Base-by-base conservation (phyloP, 2,797 vertebrate genomes). In the Sylvia borin region DNA sequence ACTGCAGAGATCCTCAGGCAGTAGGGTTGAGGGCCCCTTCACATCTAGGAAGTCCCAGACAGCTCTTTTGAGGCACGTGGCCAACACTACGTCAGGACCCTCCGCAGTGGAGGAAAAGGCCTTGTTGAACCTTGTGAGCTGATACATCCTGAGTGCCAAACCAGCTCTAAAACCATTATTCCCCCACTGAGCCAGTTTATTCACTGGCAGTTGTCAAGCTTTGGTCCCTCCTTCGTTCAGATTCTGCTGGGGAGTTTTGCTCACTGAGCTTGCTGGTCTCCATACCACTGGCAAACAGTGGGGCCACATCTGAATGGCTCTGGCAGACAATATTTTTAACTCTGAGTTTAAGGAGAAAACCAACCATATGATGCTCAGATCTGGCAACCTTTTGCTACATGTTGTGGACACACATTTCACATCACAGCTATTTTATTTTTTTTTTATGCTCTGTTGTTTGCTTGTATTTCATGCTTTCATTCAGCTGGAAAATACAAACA, bases 401-500 rank as follows among this genome's bases (percentile, higher is more conserved):
- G 88, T 93, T 95, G 92, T 96, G 91, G 97, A 97, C 92, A 96
- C 90, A 90, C 91, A 87, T 93, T 96, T 97, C 93, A 93, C 47
- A 68, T 95, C 80, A 53, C 85, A 93, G 97, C 95, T 97, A 96
- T 95, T 96, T n/a, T n/a, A n/a, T n/a, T 36, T 36, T 36, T 95
- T 96, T 95, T 94, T 97, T 73, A 91, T 93, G 92, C 92, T 96
- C 95, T 78, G 83, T 91, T 97, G 95, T 97, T 97, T 97, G 72
- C 96, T 97, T 97, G 93, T 97, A 95, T 91, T 97, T 97, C 90
- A 92, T 96, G 97, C 97, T 97, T 96, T 96, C 96, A 94, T 93
- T 97, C 95, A 95, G 96, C 96, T 97, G 95, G 93, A 97, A 97
- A 98, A 98, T 53, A 97, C 95, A 97, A 98, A 95, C 96, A 96